Conservation (phyloP, 2,113 vertebrate genomes). For the Piprites chloris region DNA sequence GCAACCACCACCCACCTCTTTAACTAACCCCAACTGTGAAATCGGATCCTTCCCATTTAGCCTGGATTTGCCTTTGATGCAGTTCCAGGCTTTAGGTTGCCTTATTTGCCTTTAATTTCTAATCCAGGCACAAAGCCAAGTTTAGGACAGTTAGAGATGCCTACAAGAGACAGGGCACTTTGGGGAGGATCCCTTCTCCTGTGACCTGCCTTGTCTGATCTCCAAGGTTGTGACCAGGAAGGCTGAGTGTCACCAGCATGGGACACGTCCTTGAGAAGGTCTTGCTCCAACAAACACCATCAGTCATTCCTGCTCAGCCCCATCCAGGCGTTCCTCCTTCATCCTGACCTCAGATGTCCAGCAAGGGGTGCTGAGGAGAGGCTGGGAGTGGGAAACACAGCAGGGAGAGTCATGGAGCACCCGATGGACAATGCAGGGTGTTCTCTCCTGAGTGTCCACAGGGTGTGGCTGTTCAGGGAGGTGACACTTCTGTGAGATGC, state of each 20-base stretch:
- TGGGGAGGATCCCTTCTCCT: neutral
- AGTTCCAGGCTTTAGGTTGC: conserved; percentile 51
- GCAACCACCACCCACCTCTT: conserved; percentile 53
- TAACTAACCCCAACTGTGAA: conserved; percentile 58
- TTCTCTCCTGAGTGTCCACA: accelerated
- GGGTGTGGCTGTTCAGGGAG: neutral
- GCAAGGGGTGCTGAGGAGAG: neutral
- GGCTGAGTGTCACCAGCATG: neutral
- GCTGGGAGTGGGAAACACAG: neutral
- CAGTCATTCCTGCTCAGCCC: neutral
- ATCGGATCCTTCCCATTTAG: conserved; percentile 59
- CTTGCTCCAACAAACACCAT: neutral
- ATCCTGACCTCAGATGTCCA: neutral
- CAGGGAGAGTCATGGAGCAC: neutral
- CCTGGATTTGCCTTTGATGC: conserved; percentile 53
- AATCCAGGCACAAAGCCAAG: conserved; percentile 40
- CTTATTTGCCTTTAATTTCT: conserved; percentile 63
- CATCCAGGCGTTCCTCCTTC: neutral
- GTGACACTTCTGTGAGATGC: neutral
- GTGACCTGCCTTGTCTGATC: neutral
- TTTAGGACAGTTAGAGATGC: neutral
- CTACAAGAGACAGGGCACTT: neutral
- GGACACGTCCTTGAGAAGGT: neutral
- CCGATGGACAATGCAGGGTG: accelerated
- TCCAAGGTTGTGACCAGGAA: neutral